Evolutionary conservation across 2,888 invertebrate genomes (phyloP).

Genomic region (Calephelis perditalis): DNA sequence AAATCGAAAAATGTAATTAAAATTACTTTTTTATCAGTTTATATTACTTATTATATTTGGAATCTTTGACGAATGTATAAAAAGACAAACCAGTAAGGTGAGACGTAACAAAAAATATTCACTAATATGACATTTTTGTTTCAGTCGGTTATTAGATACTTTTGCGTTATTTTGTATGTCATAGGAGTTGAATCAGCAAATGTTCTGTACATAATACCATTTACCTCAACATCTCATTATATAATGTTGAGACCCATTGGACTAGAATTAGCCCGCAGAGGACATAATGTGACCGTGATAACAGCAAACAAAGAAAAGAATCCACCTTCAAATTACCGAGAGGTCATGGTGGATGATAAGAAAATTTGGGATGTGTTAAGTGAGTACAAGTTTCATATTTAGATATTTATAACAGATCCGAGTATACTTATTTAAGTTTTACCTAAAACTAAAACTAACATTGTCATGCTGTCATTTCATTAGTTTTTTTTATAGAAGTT

Average conservation of each 20-base stretch:
- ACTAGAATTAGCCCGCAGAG: slow-evolving; percentile 64
- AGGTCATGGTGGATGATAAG: slow-evolving; percentile 52
- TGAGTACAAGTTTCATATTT: slow-evolving; percentile 32
- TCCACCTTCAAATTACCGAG: slow-evolving; percentile 54
- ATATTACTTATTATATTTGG: too few species aligned
- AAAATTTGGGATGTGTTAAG: slow-evolving; percentile 63
- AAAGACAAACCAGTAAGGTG: too few species aligned
- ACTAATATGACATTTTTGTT: background rate
- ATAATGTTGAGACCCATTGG: slow-evolving; percentile 64
- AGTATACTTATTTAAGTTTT: too few species aligned
- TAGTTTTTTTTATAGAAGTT: too few species aligned
- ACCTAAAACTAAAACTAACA: too few species aligned
- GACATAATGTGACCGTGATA: slow-evolving; percentile 73
- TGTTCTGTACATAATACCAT: slow-evolving; percentile 66
- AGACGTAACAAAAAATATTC: too few species aligned
- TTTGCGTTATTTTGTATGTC: background rate
- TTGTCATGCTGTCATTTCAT: too few species aligned
- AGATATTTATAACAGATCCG: too few species aligned
- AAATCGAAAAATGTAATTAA: too few species aligned
- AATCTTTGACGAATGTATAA: too few species aligned
- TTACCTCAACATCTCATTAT: slow-evolving; percentile 68
- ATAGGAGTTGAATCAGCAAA: slow-evolving; percentile 42
- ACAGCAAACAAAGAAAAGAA: slow-evolving; percentile 51
- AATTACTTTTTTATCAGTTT: too few species aligned
- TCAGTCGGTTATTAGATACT: background rate